Percentiles rank a stretch among this genome's conserved stretches.
Evolutionary conservation across 1,140 invertebrate genomes (phyloP).

Genomic region (Parapsyche elsis): DNA sequence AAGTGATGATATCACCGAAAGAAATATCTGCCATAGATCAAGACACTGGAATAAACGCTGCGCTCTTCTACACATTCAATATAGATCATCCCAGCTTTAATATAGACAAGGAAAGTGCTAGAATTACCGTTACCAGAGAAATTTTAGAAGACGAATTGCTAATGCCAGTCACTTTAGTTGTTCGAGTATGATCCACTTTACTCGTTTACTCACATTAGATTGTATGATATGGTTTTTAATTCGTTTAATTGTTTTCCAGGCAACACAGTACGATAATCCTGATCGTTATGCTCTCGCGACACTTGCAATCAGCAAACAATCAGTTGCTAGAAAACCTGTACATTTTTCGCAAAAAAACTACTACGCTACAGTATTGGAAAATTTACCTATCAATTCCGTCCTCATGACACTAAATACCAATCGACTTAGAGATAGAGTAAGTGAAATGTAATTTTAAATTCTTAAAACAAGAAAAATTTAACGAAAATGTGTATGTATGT

Average conservation of each 20-base stretch:
- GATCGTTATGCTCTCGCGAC: conserved; percentile 89
- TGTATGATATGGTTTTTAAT: background rate
- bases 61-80: conserved; percentile 76
- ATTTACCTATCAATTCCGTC: conserved; percentile 77
- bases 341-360: conserved; percentile 82
- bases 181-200: conserved; percentile 65
- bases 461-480: background rate
- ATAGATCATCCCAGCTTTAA: conserved; percentile 68
- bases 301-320: conserved; percentile 71
- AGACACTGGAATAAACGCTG: conserved; percentile 82
- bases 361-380: conserved; percentile 78
- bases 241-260: conserved; percentile 64
- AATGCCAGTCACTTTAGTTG: conserved; percentile 80
- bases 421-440: conserved; percentile 70
- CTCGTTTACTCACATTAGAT: background rate
- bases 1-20: conserved; percentile 68
- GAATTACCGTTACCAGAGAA: conserved; percentile 70
- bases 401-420: conserved; percentile 74
- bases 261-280: conserved; percentile 87
- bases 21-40: conserved; percentile 82
- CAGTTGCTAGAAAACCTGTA: conserved; percentile 59
- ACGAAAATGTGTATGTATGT: conserved; percentile 27
- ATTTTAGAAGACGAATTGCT: conserved; percentile 72
- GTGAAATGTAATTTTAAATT: conserved; percentile 30
- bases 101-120: conserved; percentile 64